Percentiles rank a stretch among this genome's conserved stretches.
These are phyloP conservation scores for Tetraneura akinire DNA, from an alignment of 1,140 invertebrate species.

Conservation along the genomic window DNA sequence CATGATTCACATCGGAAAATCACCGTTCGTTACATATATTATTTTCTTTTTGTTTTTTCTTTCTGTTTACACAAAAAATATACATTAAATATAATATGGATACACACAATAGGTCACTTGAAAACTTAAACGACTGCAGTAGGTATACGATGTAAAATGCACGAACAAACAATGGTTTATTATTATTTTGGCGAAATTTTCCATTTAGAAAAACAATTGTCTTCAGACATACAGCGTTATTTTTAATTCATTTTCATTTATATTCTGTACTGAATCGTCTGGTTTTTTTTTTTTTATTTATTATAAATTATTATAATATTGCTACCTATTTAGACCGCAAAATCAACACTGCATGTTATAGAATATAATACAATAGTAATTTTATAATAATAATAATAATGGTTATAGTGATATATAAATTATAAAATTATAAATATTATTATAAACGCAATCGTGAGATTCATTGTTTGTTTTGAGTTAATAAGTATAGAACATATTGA, in stretches of 20 bases:
- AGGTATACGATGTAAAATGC: background rate
- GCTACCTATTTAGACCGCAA: too few relatives aligned
- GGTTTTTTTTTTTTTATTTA: background rate
- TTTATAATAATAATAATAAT: too few relatives aligned
- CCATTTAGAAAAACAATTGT: conserved; percentile 13
- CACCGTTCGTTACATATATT: conserved; percentile 24
- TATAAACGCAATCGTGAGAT: too few relatives aligned
- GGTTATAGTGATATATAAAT: too few relatives aligned
- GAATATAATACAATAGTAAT: too few relatives aligned
- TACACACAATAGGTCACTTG: conserved; percentile 32
- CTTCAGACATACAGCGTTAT: background rate
- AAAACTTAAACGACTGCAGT: conserved; percentile 42
- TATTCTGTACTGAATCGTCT: too few relatives aligned
- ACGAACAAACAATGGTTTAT: conserved; percentile 29
- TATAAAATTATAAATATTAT: too few relatives aligned
- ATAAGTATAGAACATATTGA: too few relatives aligned
- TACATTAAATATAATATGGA: conserved; percentile 44
- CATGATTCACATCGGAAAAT: conserved; percentile 17
- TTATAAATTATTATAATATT: too few relatives aligned
- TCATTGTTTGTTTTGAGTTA: too few relatives aligned
- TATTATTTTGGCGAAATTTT: conserved; percentile 26
- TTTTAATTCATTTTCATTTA: background rate
- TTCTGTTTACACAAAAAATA: conserved; percentile 13
- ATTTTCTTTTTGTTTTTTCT: conserved; percentile 3
- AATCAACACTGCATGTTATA: too few relatives aligned